Evolutionary conservation across 2,113 vertebrate species (phyloP).

Genomic region (Chaetodon auriga): DNA sequence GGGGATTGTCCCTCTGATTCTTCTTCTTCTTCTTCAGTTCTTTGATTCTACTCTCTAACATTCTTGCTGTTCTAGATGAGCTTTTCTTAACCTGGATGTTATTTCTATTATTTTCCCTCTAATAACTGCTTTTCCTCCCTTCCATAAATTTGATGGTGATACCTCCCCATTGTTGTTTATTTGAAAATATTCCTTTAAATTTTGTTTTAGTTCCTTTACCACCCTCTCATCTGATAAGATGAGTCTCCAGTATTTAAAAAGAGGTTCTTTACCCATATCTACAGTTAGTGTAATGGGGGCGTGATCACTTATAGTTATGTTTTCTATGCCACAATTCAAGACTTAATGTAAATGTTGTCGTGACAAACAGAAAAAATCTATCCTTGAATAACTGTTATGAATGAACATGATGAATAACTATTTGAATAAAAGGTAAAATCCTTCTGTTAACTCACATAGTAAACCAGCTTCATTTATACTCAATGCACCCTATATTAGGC

Average conservation of each 20-base stretch:
- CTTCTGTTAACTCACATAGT: neutral
- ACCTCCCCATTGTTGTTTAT: slow-evolving; percentile 36
- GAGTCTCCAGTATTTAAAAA: slow-evolving; percentile 39
- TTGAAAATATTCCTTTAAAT: slow-evolving; percentile 32
- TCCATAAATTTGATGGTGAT: slow-evolving; percentile 5
- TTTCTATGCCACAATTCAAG: neutral
- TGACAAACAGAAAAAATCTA: slow-evolving; percentile 11
- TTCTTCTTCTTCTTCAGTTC: no score
- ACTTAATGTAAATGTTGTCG: slow-evolving; percentile 23
- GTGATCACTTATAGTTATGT: slow-evolving; percentile 15
- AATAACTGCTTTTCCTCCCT: slow-evolving; percentile 3
- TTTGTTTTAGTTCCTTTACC: slow-evolving; percentile 1
- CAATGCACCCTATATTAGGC: neutral
- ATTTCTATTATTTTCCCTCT: slow-evolving; percentile 16
- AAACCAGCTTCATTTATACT: neutral
- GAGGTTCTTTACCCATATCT: neutral
- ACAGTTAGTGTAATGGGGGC: neutral
- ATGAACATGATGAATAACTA: no score
- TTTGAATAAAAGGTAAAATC: slow-evolving; percentile 15
- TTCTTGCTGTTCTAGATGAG: neutral
- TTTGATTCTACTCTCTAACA: neutral
- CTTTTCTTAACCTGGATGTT: neutral
- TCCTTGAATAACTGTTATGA: slow-evolving; percentile 6
- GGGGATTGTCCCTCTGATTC: no score
- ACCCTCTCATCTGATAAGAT: neutral